Evolutionary conservation across 2,797 vertebrate species (phyloP).

Genomic region (Lycodopsis pacificus): DNA sequence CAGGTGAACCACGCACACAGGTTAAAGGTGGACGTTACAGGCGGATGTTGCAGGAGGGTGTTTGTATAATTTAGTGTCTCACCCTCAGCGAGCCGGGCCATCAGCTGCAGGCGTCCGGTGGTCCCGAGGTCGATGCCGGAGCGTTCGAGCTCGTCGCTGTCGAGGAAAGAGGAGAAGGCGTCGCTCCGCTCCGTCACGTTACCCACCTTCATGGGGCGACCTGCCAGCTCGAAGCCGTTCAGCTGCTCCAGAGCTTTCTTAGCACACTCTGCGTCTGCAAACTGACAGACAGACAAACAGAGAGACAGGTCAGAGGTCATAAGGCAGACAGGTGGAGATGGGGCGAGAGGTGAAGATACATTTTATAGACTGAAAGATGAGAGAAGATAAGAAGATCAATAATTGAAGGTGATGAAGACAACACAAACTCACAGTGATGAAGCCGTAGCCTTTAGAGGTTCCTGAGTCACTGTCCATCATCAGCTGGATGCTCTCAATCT

Average conservation of each 20-base stretch:
- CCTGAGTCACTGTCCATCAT: constrained; percentile 99
- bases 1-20: background rate
- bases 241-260: constrained; percentile 98
- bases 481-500: constrained; percentile 98
- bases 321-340: too few relatives aligned
- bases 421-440: constrained; percentile 91
- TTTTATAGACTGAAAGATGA: background rate
- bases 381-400: background rate
- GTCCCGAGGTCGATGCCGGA: constrained; percentile 95
- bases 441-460: constrained; percentile 96
- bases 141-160: constrained; percentile 94
- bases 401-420: background rate
- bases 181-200: constrained; percentile 96
- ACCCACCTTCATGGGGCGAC: constrained; percentile 97
- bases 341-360: too few relatives aligned
- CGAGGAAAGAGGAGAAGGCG: constrained; percentile 92
- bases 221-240: constrained; percentile 96
- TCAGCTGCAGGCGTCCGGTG: constrained; percentile 94
- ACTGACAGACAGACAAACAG: constrained; percentile 76
- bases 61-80: background rate
- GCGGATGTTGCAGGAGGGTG: background rate
- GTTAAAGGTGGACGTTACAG: background rate
- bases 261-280: constrained; percentile 95
- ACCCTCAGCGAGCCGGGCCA: constrained; percentile 96
- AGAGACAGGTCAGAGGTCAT: background rate